phyloP scores from a whole-genome alignment of 2,797 vertebrate genomes.

The Hephaestus fuliginosus region DNA sequence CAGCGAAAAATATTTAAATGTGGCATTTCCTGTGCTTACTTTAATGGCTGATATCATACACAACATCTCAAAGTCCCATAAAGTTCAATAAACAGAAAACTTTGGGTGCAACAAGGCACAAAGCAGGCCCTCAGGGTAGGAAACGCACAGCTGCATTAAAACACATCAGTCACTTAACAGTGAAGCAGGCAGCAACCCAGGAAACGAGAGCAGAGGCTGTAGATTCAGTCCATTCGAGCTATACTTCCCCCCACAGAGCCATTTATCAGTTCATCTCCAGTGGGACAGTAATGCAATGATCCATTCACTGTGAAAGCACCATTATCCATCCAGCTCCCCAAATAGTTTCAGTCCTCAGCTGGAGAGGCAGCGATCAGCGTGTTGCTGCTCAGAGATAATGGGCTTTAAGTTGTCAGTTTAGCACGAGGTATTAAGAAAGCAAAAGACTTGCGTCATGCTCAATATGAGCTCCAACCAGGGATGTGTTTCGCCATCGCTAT shows the following conservation, averaged over 20 bases:
- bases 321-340: conserved; percentile 55
- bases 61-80: not conserved
- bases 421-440: conserved; percentile 21
- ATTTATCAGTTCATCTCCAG: conserved; percentile 68
- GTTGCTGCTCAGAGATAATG: conserved; percentile 57
- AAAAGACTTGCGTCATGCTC: conserved; percentile 23
- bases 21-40: not conserved
- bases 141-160: not conserved
- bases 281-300: conserved; percentile 68
- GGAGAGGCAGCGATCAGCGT: conserved; percentile 35
- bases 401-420: conserved; percentile 48
- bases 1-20: not conserved
- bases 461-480: conserved; percentile 4
- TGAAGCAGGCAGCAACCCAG: not conserved
- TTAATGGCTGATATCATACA: not conserved
- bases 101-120: not conserved
- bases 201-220: conserved; percentile 16
- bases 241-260: conserved; percentile 18
- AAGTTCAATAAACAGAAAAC: not conserved
- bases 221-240: conserved; percentile 20
- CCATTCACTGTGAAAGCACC: conserved; percentile 47
- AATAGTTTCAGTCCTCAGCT: conserved; percentile 38
- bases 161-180: not conserved
- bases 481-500: not conserved
- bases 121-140: not conserved